Evolutionary conservation across 2,797 vertebrate species (phyloP).

Genomic region (Champsocephalus esox): DNA sequence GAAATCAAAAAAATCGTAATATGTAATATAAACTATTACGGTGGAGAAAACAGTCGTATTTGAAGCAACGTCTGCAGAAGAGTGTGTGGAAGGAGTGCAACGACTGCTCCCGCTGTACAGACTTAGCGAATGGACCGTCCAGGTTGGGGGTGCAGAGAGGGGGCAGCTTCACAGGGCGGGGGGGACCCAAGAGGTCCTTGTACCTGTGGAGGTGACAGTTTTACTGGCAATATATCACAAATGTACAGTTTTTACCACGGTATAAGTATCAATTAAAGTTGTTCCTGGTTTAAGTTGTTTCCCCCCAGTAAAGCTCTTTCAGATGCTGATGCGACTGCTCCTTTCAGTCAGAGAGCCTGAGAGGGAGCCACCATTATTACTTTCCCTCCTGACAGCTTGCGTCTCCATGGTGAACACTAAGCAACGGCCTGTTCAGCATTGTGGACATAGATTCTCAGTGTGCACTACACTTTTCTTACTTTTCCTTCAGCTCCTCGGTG

Average conservation of each 20-base stretch:
- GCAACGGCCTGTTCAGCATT: constrained; percentile 69
- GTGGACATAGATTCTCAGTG: constrained; percentile 39
- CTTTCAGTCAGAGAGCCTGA: constrained; percentile 54
- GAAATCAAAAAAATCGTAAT: background rate
- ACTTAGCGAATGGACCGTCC: constrained; percentile 94
- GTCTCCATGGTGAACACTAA: constrained; percentile 79
- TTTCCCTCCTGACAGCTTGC: constrained; percentile 57
- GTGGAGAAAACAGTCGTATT: constrained; percentile 97
- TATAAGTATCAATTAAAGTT: background rate
- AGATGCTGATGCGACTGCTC: constrained; percentile 60
- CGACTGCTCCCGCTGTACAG: constrained; percentile 96
- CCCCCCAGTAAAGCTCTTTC: constrained; percentile 59
- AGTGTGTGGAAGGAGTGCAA: constrained; percentile 99
- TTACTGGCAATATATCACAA: background rate
- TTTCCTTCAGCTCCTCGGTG: constrained; percentile 96
- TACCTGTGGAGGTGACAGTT: constrained; percentile 84
- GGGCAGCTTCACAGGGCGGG: constrained; percentile 90
- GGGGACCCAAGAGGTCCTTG: constrained; percentile 92
- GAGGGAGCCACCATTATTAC: constrained; percentile 71
- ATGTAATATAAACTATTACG: constrained; percentile 63
- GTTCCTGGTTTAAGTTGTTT: constrained; percentile 1
- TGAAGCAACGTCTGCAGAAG: constrained; percentile 98
- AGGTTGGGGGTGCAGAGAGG: constrained; percentile 97
- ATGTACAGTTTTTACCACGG: background rate
- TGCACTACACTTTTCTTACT: constrained; percentile 84